Evolutionary conservation across 2,113 vertebrate genomes (phyloP), one percentile per base, ranked within the genome.

Genomic region (Eolophus roseicapilla): DNA sequence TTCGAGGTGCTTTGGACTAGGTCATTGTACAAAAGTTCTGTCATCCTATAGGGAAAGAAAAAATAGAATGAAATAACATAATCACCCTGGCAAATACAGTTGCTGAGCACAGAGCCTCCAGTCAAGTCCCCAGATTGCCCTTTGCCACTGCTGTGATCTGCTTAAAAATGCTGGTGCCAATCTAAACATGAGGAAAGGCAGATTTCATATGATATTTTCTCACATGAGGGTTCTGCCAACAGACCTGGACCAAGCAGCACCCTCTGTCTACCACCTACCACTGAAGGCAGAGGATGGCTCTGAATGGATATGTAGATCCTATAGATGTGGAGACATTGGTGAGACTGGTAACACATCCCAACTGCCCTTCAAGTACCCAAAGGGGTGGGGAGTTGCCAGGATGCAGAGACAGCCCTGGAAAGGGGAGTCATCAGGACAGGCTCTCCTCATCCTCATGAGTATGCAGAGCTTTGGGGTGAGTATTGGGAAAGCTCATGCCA

Each of bases 401-500:
- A 55, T 23, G 18, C 17, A 25, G 24, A 28, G 31, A 49, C 3
- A 27, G 24, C 7, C 13, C 29, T 44, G 28, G 39, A 55, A 24
- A 70, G 14, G 13, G 3, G 17, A 49, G 6, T 55, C 33, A 19
- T 10, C 67, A 19, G 28, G 31, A 53, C 7, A 74, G 35, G 25
- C 11, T 73, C 50, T 37, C 9, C 17, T 68, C 43, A 41, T 39
- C 29, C 1, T 3, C 25, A 5, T 2, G 2, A 10, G 4, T 31
- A 21, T 0, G 2, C 25, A 71, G 57, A 78, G n/a, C 9, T 70
- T 78, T 69, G 33, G 5, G 15, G 2, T 33, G 6, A 21, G 10
- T n/a, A 19, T 1, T 52, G 18, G 21, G 28, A 13, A 67, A 17
- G 3, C 1, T 1, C 7, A 14, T 18, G 5, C 2, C 9, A 27